phyloP scores from a whole-genome alignment of 92 coral and sea anemone species.

The Micromussa lordhowensis region DNA sequence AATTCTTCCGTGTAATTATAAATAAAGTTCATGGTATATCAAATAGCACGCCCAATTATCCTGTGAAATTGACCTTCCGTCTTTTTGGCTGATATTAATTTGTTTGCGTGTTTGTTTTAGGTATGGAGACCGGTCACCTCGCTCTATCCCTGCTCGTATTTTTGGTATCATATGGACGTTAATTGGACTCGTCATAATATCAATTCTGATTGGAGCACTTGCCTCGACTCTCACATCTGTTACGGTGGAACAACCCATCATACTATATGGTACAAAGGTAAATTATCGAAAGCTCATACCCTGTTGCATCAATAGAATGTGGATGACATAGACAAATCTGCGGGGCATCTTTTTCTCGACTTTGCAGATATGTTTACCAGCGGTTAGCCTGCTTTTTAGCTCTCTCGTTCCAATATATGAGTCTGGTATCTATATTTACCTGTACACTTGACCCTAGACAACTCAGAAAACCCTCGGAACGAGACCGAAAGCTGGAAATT shows the following conservation, averaged over 20 bases:
- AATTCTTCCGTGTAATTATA: no score
- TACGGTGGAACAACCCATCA: slow-evolving; percentile 44
- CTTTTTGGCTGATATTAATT: background rate
- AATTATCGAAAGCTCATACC: background rate
- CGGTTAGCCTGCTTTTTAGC: no score
- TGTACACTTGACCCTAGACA: background rate
- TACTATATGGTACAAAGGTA: slow-evolving; percentile 52
- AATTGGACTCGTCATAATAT: slow-evolving; percentile 61
- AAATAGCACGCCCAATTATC: no score
- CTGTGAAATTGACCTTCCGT: no score
- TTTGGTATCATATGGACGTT: slow-evolving; percentile 77
- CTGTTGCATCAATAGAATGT: background rate
- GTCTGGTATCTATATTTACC: background rate
- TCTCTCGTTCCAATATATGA: no score
- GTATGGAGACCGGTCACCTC: slow-evolving; percentile 72
- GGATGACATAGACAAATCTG: background rate
- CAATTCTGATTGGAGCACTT: slow-evolving; percentile 70
- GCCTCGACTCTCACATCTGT: slow-evolving; percentile 65
- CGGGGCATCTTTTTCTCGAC: no score
- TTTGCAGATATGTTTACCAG: no score
- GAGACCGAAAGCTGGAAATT: no score
- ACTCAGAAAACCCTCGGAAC: no score
- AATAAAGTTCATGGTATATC: no score
- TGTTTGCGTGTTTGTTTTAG: slow-evolving; percentile 40
- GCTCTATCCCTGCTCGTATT: slow-evolving; percentile 54